Conservation (phyloP, 2,888 invertebrate genomes). For the Meliscaeva auricollis region DNA sequence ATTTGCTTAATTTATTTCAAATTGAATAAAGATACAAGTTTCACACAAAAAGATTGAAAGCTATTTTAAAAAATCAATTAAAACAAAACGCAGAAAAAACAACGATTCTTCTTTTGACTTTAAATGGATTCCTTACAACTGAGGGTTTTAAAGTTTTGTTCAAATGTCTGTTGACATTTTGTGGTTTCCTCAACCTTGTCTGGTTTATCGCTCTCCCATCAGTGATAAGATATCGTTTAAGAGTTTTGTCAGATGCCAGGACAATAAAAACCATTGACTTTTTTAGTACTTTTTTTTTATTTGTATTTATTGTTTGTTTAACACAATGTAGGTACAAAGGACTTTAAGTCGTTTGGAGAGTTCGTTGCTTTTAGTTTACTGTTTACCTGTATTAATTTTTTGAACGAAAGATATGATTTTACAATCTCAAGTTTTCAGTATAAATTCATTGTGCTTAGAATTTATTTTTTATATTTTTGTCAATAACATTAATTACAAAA, state of each 20-base stretch:
- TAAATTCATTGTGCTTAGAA: too few species aligned
- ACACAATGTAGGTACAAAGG: too few species aligned
- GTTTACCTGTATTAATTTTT: background rate
- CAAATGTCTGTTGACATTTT: background rate
- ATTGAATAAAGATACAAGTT: too few species aligned
- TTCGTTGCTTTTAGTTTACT: background rate
- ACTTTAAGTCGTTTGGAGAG: too few species aligned
- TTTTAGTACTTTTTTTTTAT: background rate
- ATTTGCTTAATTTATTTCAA: conserved; percentile 27
- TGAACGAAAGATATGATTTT: background rate
- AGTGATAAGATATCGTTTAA: background rate
- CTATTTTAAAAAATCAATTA: too few species aligned
- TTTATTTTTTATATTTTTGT: too few species aligned
- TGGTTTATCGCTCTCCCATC: background rate
- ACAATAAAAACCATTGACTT: background rate
- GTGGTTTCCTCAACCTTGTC: conserved; percentile 10
- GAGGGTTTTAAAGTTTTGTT: background rate
- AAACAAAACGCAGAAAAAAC: too few species aligned
- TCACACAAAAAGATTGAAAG: too few species aligned
- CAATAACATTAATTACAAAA: too few species aligned
- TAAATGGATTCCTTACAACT: too few species aligned
- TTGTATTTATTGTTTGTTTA: background rate
- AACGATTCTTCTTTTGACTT: too few species aligned
- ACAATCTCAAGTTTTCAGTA: background rate
- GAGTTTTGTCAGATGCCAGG: background rate